Conservation (phyloP, 2,888 invertebrate species). For the Eupithecia inturbata region DNA sequence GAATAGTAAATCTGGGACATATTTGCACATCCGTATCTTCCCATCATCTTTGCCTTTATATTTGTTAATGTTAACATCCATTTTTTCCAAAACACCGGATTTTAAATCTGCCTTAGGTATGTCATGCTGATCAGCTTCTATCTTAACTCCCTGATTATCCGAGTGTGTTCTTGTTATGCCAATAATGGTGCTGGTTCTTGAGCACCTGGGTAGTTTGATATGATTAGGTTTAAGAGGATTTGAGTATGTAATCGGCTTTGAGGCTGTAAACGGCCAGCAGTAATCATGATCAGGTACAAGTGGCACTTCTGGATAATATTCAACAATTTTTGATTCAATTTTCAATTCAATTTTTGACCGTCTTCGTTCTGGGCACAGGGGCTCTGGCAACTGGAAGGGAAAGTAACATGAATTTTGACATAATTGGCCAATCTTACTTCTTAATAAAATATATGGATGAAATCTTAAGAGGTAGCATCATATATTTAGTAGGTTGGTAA, state of each 20-base stretch:
- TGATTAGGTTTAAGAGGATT: neutral
- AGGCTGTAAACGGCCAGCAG: constrained; percentile 5
- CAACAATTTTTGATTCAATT: neutral
- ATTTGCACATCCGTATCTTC: constrained; percentile 16
- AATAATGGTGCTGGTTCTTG: neutral
- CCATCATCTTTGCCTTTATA: neutral
- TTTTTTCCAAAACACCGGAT: neutral
- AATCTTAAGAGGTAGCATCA: too few species aligned
- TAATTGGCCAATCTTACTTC: too few species aligned
- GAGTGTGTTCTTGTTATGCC: neutral
- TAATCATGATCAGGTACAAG: constrained; percentile 23
- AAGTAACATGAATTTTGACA: neutral
- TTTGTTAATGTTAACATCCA: neutral
- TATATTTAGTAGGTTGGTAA: too few species aligned
- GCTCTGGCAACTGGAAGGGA: neutral
- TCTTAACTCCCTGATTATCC: neutral
- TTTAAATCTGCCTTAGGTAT: neutral
- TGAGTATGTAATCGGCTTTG: neutral
- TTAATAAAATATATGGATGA: too few species aligned
- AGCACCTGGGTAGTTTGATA: neutral
- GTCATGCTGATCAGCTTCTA: neutral
- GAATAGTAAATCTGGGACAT: constrained; percentile 31
- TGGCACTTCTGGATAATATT: neutral
- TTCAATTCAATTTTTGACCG: neutral
- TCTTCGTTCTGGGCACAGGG: neutral